Conservation (phyloP, 2,888 invertebrate species). For the Molanna angustata region DNA sequence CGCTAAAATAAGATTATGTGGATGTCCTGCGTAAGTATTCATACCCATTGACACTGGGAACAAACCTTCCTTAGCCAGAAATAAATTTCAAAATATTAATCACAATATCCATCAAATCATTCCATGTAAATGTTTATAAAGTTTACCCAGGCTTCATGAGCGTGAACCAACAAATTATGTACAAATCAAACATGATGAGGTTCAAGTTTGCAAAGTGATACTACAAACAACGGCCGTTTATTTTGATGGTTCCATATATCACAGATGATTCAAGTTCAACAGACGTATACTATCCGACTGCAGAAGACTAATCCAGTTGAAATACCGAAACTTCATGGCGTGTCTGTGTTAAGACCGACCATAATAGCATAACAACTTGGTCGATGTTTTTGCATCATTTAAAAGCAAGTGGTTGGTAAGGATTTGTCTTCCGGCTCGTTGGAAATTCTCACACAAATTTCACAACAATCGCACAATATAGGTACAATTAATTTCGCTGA, state of each 20-base stretch:
- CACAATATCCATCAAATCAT: no score
- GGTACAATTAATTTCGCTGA: background rate
- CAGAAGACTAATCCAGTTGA: background rate
- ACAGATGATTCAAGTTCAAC: conserved; percentile 10
- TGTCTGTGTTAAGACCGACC: background rate
- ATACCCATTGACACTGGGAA: no score
- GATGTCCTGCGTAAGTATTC: no score
- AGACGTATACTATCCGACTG: background rate
- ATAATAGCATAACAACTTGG: background rate
- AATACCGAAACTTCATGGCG: background rate
- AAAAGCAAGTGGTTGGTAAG: background rate
- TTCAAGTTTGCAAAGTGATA: no score
- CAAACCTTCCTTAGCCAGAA: no score
- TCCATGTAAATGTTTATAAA: no score
- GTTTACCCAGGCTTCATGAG: no score
- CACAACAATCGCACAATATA: background rate
- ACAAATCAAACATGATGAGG: no score
- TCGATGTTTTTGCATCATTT: background rate
- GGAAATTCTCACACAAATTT: background rate
- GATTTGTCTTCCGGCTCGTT: background rate
- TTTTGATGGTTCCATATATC: conserved; percentile 27
- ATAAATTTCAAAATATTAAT: no score
- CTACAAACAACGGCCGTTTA: conserved; percentile 24
- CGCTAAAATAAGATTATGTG: no score
- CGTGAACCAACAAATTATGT: no score